Conservation (phyloP, 2,888 invertebrate species). For the Rhagonycha lutea region DNA sequence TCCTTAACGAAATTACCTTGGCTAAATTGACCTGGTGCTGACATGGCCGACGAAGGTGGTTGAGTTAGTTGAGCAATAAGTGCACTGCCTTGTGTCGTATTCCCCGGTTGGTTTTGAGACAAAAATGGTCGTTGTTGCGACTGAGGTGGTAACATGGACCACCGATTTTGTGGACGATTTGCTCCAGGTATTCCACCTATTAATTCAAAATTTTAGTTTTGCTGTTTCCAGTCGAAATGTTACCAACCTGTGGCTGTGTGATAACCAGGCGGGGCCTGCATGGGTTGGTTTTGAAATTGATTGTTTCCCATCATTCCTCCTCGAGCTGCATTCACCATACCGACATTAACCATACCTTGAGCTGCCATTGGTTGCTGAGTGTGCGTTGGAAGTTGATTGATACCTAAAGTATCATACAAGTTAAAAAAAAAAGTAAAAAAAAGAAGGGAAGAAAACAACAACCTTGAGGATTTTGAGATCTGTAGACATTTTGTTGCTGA, state of each 20-base stretch:
- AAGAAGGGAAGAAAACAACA: slow-evolving; percentile 5
- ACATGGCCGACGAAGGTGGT: slow-evolving; percentile 58
- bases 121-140: slow-evolving; percentile 53
- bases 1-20: slow-evolving; percentile 46
- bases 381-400: slow-evolving; percentile 38
- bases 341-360: slow-evolving; percentile 43
- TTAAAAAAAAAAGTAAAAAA: background rate
- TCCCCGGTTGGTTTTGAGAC: slow-evolving; percentile 44
- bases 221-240: background rate
- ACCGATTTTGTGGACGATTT: slow-evolving; percentile 64
- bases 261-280: slow-evolving; percentile 58
- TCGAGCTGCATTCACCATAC: slow-evolving; percentile 45
- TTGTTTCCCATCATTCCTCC: slow-evolving; percentile 40
- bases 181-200: slow-evolving; percentile 40
- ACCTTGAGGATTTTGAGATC: slow-evolving; percentile 49
- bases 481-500: slow-evolving; percentile 52
- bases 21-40: slow-evolving; percentile 53
- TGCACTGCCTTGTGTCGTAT: slow-evolving; percentile 58
- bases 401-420: slow-evolving; percentile 25
- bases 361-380: slow-evolving; percentile 38
- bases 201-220: background rate
- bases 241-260: slow-evolving; percentile 47
- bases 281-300: slow-evolving; percentile 47
- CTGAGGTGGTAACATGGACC: slow-evolving; percentile 64
- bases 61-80: slow-evolving; percentile 63